These are phyloP conservation scores for Raphicerus campestris DNA, from an alignment of 2,113 vertebrate genomes.

Conservation along the genomic window DNA sequence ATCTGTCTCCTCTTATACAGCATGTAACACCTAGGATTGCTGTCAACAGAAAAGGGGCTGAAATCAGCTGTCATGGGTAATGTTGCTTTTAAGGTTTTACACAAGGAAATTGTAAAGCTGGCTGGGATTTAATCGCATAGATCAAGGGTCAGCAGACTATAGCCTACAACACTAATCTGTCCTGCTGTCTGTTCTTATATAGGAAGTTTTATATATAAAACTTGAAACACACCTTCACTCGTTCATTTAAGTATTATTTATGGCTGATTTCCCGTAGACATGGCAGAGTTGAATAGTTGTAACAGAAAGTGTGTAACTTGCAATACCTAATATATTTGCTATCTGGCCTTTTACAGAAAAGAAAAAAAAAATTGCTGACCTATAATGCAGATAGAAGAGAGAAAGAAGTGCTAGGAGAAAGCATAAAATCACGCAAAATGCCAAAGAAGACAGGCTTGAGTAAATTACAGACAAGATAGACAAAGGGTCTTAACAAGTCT, in stretches of 20 bases:
- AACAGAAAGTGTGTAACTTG: neutral
- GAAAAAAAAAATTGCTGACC: neutral
- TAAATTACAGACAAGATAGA: neutral
- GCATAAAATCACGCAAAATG: neutral
- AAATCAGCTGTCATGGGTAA: neutral
- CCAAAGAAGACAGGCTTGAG: neutral
- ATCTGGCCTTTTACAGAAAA: neutral
- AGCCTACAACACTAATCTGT: neutral
- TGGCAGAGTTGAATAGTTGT: neutral
- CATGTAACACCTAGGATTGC: neutral
- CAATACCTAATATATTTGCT: neutral
- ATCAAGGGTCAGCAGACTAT: neutral
- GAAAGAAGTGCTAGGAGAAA: neutral
- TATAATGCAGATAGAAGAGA: neutral
- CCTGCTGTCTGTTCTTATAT: neutral
- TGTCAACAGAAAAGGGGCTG: neutral
- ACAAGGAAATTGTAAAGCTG: neutral
- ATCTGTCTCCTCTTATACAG: neutral
- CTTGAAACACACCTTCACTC: neutral
- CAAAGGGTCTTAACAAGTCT: neutral
- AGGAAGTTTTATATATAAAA: neutral
- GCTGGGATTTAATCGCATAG: neutral
- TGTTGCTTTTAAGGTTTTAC: neutral
- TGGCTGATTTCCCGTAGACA: neutral
- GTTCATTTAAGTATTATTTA: neutral